Base-by-base conservation (phyloP, 2,113 vertebrate genomes). In the Bubo bubo region DNA sequence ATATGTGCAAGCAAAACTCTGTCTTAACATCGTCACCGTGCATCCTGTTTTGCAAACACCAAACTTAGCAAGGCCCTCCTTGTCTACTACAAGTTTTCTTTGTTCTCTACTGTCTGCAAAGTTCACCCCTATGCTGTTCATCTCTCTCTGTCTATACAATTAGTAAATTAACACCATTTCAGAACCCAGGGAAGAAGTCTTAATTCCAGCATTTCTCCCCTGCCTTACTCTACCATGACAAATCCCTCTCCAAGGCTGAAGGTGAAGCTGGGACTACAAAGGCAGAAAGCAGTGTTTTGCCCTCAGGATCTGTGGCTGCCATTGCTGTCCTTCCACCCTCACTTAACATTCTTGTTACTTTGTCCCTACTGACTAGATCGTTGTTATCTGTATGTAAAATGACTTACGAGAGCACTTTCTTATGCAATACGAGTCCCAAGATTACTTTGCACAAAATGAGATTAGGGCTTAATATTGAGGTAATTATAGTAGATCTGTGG, bases 381-480 rank as follows among this genome's bases (percentile, higher is more conserved):
- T 37, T 64, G 70, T 56, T 93, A 91, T 87, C 86, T 85, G 52
- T 8, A 85, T 19, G 77, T 41, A 90, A 0, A 0, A 62, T 1
- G 11, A 88, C 67, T 96, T 83, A 92, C 0, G 0, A 86, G 73
- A 93, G 80, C 70, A 52, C 58, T 81, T 87, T 68, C 80, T 96
- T 96, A 96, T 2, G 87, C 92, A 95, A 95, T 45, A 49, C 58
- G 0, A 94, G 84, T 82, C 70, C 81, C 70, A 93, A 91, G 95
- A 96, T 94, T 96, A 95, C 95, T 94, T 28, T 10, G 59, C 66
- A 85, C 77, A 94, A 81, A 96, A 96, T 88, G 84, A 90, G 95
- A 96, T 97, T 94, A 96, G 64, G 68, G 75, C 75, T 96, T 96
- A 95, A 95, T 97, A 96, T 95, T 95, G 91, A 95, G 80, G 84